Base-by-base conservation (phyloP, 2,888 invertebrate species). In the Drosophila antonietae region DNA sequence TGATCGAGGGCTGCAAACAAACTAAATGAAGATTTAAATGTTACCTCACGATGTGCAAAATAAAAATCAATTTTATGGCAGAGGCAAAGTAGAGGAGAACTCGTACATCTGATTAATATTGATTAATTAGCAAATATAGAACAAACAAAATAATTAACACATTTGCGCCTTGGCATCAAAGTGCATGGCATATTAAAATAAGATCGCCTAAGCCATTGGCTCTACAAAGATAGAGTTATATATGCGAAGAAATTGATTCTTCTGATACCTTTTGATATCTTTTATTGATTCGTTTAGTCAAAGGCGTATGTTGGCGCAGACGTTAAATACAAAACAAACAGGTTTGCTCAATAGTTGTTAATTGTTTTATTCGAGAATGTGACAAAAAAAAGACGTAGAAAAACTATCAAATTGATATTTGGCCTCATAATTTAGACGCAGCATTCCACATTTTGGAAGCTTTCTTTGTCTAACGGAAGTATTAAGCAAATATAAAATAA, bases 51-150 rank as follows among this genome's bases (percentile, higher is more conserved):
- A 78, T 52, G 20, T 65, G 39, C 0, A 9, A 60, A 68, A 37
- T 63, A 68, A 68, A 73, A 71, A 41, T 64, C 15, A 51, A 49
- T 78, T 77, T 74, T 67, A 70, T 61, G 60, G 59, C 53, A 47
- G 44, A 12, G 62, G 46, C 65, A 58, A 39, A 72, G 20, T 47
- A 56, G 55, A 68, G 61, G 49, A 55, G 39, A 55, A 15, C 39
- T 23, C 31, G 14, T 28, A 49, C 35, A 35, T 28, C 43, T 43
- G 20, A 55, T 64, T 43, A 57, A 58, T 69, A 70, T 72, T 60
- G 52, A 69, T 58, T 72, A 75, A 86, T 86, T 86, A 83, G 74
- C 79, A 70, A 63, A 67, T 63, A 37, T 52, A 28, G 28, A 28
- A 28, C 7, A 6, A 49, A 49, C 43, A 31, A 53, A 65, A 46